Base-by-base conservation (phyloP, 1,140 invertebrate species). In the Sminthurides bifidus region DNA sequence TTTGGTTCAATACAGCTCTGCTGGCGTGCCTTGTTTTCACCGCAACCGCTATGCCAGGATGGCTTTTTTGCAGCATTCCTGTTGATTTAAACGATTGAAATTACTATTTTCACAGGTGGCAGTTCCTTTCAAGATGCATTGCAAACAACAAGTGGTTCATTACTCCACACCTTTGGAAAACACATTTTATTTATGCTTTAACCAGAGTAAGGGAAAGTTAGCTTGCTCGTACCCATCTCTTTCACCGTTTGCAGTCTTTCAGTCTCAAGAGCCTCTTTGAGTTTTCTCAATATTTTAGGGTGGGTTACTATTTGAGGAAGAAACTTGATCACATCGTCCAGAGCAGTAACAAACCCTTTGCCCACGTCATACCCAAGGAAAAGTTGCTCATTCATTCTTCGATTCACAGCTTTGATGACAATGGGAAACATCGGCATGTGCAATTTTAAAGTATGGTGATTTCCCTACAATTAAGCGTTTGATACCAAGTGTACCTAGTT, bases 281-380 rank as follows among this genome's bases (percentile, higher is more conserved):
- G 44, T n/a, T 58, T 59, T 2, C 45, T 29, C 2, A 51, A 26
- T 26, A 65, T 49, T 48, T 35, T 56, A 19, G 51, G 51, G 38
- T 78, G 72, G 38, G 78, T 75, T 3, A 77, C 72, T 56, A 80
- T 69, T 56, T 77, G 75, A n/a, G 75, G 73, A 3, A 80, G 66
- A 10, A 77, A 67, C 35, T 72, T 74, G 15, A 72, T 68, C 0
- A 78, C 75, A 64, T 79, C 77, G 58, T 77, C 76, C 35, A 77
- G 73, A 0, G 75, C 76, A 0, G 72, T 71, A 14, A 78, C 75
- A 54, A 75, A 79, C 14, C 77, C 77, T 68, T 76, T 68, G 2
- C 68, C 57, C 24, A 65, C 30, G 24, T 65, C 63, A 54, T 59
- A 65, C 15, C 59, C 63, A 23, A 65, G 51, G 33, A 61, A 65